These are phyloP conservation scores for Pseudococcus jackbeardsleyi DNA, from an alignment of 2,888 invertebrate species.

Conservation along the genomic window DNA sequence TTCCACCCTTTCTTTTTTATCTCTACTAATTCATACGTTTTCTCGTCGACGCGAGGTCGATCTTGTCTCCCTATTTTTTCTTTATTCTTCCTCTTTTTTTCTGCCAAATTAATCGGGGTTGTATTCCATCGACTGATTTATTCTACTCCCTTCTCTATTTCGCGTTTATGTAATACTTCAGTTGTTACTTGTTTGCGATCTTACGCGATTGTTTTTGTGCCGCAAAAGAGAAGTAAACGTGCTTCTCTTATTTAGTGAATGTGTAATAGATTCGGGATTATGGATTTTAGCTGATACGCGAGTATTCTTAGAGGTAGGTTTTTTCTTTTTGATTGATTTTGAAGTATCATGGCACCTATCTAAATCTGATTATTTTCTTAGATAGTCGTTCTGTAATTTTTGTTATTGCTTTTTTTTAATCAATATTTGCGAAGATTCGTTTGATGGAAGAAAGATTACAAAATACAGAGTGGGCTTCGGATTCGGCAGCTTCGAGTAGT, in stretches of 20 bases:
- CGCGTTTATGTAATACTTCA: neutral
- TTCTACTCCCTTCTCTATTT: neutral
- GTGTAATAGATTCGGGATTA: neutral
- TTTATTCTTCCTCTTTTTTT: conserved; percentile 8
- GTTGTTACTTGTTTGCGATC: neutral
- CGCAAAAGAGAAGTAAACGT: neutral
- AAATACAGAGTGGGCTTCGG: conserved; percentile 68
- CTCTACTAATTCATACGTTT: conserved; percentile 12
- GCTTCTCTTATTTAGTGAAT: neutral
- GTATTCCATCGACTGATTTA: conserved; percentile 1
- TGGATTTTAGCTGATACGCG: neutral
- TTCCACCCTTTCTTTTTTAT: conserved; percentile 28
- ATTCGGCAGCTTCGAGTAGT: conserved; percentile 43
- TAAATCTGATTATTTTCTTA: too few relatives aligned
- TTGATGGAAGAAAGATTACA: conserved; percentile 72
- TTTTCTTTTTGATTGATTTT: too few relatives aligned
- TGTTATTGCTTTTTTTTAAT: neutral
- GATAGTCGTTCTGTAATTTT: neutral
- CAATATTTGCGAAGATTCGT: conserved; percentile 69
- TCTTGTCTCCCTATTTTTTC: neutral
- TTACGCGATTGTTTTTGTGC: neutral
- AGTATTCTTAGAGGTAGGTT: too few relatives aligned
- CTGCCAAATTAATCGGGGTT: neutral
- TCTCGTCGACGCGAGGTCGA: conserved; percentile 30
- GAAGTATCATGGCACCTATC: too few relatives aligned